phyloP scores from a whole-genome alignment of 2,888 invertebrate species.

The Dryobotodes eremita region DNA sequence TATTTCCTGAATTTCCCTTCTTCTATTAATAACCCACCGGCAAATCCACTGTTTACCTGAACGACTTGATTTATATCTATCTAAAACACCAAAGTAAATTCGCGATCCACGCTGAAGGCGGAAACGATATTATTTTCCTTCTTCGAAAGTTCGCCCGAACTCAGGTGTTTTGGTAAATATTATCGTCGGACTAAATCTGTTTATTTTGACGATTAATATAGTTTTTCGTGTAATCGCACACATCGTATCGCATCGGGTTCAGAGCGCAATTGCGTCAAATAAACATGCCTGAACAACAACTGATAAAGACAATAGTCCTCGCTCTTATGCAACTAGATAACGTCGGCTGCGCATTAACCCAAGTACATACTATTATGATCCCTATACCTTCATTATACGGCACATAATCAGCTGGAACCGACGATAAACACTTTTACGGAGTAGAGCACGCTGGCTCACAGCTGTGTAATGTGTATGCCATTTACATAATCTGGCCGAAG shows the following conservation, averaged over 20 bases:
- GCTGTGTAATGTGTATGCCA: slow-evolving; percentile 83
- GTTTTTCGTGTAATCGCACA: slow-evolving; percentile 43
- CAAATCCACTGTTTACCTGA: slow-evolving; percentile 59
- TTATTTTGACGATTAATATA: slow-evolving; percentile 37
- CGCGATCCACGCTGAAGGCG: slow-evolving; percentile 17
- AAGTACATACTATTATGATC: slow-evolving; percentile 66
- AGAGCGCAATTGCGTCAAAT: slow-evolving; percentile 76
- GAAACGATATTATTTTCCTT: slow-evolving; percentile 42
- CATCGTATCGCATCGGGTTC: slow-evolving; percentile 57
- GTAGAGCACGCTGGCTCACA: slow-evolving; percentile 75
- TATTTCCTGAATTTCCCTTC: slow-evolving; percentile 51
- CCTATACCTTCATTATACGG: slow-evolving; percentile 66
- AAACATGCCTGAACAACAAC: slow-evolving; percentile 73
- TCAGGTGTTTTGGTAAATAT: slow-evolving; percentile 45
- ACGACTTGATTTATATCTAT: slow-evolving; percentile 43
- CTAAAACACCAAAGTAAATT: slow-evolving; percentile 36
- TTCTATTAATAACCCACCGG: slow-evolving; percentile 50
- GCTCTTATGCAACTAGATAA: slow-evolving; percentile 87
- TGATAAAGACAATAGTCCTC: slow-evolving; percentile 84
- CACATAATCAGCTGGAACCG: slow-evolving; percentile 65
- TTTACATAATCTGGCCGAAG: slow-evolving; percentile 82
- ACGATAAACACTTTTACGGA: slow-evolving; percentile 68
- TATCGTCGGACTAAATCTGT: slow-evolving; percentile 24
- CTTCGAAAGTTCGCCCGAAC: slow-evolving; percentile 14
- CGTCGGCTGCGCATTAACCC: slow-evolving; percentile 79